Conservation (phyloP, 2,797 vertebrate species). For the Danio albolineatus region DNA sequence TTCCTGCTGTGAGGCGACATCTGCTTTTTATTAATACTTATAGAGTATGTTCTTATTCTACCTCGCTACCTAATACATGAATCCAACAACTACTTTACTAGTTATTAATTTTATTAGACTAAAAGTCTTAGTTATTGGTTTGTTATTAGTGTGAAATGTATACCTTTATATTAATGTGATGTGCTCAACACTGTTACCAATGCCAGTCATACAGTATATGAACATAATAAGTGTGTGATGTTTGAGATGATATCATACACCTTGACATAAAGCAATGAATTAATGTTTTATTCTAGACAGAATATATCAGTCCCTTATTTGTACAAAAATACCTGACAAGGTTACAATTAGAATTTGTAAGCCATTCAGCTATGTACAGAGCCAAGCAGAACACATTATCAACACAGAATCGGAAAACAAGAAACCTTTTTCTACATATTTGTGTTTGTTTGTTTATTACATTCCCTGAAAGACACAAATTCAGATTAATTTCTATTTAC, state of each 20-base stretch:
- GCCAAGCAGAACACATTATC: conserved; percentile 89
- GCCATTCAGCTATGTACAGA: conserved; percentile 93
- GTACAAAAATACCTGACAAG: conserved; percentile 99
- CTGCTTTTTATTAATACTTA: no score
- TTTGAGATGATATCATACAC: conserved; percentile 59
- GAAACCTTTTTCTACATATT: conserved; percentile 34
- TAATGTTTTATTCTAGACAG: conserved; percentile 99
- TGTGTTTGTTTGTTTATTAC: conserved; percentile 81
- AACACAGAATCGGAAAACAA: conserved; percentile 84
- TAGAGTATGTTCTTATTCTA: no score
- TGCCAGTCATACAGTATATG: not conserved
- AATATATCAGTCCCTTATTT: conserved; percentile 97
- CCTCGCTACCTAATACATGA: no score
- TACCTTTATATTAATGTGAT: not conserved
- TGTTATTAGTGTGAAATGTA: no score
- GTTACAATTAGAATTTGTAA: conserved; percentile 94
- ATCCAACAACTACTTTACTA: no score
- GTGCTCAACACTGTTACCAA: not conserved
- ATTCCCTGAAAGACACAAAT: conserved; percentile 87
- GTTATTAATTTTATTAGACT: no score
- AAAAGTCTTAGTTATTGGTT: no score
- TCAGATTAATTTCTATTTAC: conserved; percentile 50
- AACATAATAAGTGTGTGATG: not conserved
- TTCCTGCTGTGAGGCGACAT: no score
- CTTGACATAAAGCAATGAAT: conserved; percentile 87